A percentile compares a stretch with the other conserved stretches of the same genome.
Evolutionary conservation across 2,797 vertebrate genomes (phyloP).

Genomic region (Prionace glauca): DNA sequence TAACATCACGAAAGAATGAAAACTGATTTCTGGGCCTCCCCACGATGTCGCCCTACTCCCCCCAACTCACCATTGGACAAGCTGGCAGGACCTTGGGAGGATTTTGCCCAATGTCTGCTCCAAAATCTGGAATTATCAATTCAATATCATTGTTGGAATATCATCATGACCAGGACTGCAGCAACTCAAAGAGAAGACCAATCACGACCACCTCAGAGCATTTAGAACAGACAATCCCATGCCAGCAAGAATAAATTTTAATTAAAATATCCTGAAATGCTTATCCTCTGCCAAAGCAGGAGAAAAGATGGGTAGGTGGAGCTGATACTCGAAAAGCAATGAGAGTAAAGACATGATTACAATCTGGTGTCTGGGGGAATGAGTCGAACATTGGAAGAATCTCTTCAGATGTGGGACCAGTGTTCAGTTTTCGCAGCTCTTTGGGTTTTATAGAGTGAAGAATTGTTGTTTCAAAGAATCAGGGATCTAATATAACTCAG

Average conservation of each 20-base stretch:
- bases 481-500: conserved; percentile 8
- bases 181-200: no score
- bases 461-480: conserved; percentile 21
- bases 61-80: no score
- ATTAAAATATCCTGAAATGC: neutral
- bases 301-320: neutral
- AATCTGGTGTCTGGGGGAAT: neutral
- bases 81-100: no score
- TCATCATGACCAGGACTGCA: neutral
- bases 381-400: neutral
- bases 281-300: neutral
- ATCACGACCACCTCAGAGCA: no score
- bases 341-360: neutral
- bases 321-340: neutral
- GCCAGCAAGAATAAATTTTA: no score
- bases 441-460: neutral
- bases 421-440: neutral
- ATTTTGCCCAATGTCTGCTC: neutral
- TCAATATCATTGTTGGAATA: neutral
- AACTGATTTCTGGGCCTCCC: no score
- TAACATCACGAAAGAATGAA: no score
- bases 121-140: neutral
- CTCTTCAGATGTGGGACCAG: neutral
- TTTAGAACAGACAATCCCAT: no score
- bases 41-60: no score